Evolutionary conservation across 1,140 invertebrate species (phyloP).

Genomic region (Choristoneura fumiferana): DNA sequence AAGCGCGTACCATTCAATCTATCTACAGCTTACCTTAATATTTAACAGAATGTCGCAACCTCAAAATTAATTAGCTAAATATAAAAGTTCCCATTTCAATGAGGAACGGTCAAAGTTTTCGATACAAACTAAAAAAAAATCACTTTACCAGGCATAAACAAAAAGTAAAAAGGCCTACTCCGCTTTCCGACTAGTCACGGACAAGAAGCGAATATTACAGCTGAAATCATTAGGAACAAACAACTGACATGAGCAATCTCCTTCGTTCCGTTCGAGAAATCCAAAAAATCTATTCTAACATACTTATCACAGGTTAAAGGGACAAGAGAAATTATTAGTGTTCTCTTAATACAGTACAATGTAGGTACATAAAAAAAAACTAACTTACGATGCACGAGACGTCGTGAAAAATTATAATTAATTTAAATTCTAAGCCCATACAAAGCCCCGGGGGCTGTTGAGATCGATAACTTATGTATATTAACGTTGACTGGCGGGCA

Average conservation of each 20-base stretch:
- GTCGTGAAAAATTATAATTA: constrained; percentile 51
- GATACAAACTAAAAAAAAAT: constrained; percentile 51
- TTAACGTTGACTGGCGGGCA: constrained; percentile 52
- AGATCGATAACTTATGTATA: constrained; percentile 75
- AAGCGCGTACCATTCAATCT: no score
- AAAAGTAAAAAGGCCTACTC: constrained; percentile 47
- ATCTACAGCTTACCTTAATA: no score
- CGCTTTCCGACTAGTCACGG: constrained; percentile 58
- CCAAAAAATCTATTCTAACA: constrained; percentile 65
- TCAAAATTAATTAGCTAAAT: constrained; percentile 1
- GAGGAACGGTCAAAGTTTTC: constrained; percentile 40
- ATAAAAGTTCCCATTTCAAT: constrained; percentile 31
- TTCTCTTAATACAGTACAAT: constrained; percentile 66
- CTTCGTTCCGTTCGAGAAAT: constrained; percentile 67
- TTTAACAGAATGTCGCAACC: not conserved
- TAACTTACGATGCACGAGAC: constrained; percentile 53
- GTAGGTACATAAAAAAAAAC: constrained; percentile 61
- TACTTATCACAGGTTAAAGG: constrained; percentile 78
- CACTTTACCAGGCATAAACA: constrained; percentile 48
- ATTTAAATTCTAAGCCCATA: constrained; percentile 65
- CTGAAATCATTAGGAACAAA: constrained; percentile 70
- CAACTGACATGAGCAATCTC: constrained; percentile 66
- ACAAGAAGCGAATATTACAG: constrained; percentile 65
- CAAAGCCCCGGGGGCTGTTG: constrained; percentile 55
- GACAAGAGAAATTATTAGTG: constrained; percentile 76